phyloP scores from a whole-genome alignment of 2,113 vertebrate genomes.

The Conger conger region DNA sequence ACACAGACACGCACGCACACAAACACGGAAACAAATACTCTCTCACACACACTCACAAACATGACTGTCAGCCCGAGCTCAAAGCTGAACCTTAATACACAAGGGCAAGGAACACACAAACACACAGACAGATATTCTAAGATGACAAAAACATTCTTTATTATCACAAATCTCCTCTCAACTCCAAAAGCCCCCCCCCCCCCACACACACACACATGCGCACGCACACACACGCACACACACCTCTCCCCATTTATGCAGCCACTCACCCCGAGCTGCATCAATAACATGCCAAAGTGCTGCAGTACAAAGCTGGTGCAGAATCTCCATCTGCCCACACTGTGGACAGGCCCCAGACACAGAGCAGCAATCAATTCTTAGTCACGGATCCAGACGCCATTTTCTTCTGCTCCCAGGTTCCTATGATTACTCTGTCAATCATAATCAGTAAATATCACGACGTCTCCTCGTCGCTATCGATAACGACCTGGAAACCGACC shows the following conservation, averaged over 20 bases:
- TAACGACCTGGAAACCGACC: not conserved
- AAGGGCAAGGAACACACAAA: not conserved
- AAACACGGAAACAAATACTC: too few species aligned
- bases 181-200: not conserved
- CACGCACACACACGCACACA: too few species aligned
- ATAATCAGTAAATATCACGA: not conserved
- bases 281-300: not conserved
- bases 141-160: not conserved
- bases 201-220: too few species aligned
- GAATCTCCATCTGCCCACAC: not conserved
- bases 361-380: not conserved
- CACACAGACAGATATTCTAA: not conserved
- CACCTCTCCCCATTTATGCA: not conserved
- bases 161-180: not conserved
- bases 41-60: too few species aligned
- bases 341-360: not conserved
- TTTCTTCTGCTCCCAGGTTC: not conserved
- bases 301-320: not conserved
- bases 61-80: too few species aligned
- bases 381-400: not conserved
- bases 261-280: not conserved
- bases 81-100: too few species aligned
- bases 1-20: too few species aligned
- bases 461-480: not conserved
- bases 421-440: not conserved